Conservation (phyloP, 2,113 vertebrate species). For the Thalassoma bifasciatum region DNA sequence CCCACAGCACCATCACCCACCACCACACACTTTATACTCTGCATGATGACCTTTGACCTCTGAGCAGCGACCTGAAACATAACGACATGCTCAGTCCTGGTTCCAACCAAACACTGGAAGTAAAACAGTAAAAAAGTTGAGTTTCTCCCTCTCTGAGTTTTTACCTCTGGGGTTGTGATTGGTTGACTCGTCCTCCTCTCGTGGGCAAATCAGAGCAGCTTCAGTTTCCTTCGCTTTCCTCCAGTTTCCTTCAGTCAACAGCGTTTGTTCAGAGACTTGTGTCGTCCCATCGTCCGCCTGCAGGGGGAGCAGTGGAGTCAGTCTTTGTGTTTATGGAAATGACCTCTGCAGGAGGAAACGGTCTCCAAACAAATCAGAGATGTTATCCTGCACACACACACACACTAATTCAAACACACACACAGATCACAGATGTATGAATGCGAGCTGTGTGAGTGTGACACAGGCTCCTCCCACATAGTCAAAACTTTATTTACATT, state of each 20-base stretch:
- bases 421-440: too few species aligned
- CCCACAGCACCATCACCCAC: slow-evolving; percentile 93
- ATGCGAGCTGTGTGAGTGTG: neutral
- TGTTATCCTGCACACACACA: slow-evolving; percentile 50
- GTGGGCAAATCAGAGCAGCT: slow-evolving; percentile 11
- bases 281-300: slow-evolving; percentile 62
- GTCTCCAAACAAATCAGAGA: slow-evolving; percentile 64
- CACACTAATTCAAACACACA: neutral
- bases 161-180: slow-evolving; percentile 33
- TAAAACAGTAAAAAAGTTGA: too few species aligned
- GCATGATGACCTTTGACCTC: slow-evolving; percentile 81
- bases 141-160: too few species aligned
- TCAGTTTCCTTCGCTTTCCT: too few species aligned
- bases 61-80: slow-evolving; percentile 33
- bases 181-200: neutral
- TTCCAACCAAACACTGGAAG: too few species aligned
- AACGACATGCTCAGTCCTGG: neutral
- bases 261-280: slow-evolving; percentile 50
- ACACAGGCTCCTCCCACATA: neutral
- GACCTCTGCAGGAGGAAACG: slow-evolving; percentile 50
- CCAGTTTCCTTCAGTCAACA: slow-evolving; percentile 32
- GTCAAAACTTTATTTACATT: slow-evolving; percentile 7
- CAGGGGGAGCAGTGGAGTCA: neutral
- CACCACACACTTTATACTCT: slow-evolving; percentile 95
- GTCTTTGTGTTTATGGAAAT: slow-evolving; percentile 73